A percentile compares a stretch with the other conserved stretches of the same genome.
These are phyloP conservation scores for Botia almorhae DNA, from an alignment of 2,797 vertebrate genomes.

Conservation along the genomic window DNA sequence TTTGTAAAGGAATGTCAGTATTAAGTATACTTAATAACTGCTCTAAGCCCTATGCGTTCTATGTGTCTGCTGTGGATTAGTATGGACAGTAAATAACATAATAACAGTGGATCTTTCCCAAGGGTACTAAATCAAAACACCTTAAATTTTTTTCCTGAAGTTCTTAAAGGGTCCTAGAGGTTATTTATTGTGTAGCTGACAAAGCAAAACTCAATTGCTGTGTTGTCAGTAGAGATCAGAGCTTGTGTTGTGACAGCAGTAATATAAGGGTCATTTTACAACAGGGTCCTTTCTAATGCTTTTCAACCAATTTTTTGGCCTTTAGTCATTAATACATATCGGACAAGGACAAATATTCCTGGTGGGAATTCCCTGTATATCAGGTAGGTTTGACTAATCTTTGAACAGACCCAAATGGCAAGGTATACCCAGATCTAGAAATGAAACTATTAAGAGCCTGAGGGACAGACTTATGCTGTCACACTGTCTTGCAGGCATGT, in stretches of 20 bases:
- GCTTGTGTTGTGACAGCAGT: not conserved
- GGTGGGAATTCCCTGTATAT: not conserved
- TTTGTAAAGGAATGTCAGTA: slow-evolving; percentile 41
- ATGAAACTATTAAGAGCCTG: not conserved
- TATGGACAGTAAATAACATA: slow-evolving; percentile 45
- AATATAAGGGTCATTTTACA: not conserved
- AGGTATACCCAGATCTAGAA: no score
- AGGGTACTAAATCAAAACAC: slow-evolving; percentile 41
- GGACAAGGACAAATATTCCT: not conserved
- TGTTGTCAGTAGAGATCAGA: slow-evolving; percentile 9
- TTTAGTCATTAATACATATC: not conserved
- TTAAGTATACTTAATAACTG: slow-evolving; percentile 46
- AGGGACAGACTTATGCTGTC: slow-evolving; percentile 16
- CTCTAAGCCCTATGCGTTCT: slow-evolving; percentile 34
- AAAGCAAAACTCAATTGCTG: not conserved
- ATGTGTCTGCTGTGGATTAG: slow-evolving; percentile 32
- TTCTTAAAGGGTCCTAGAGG: slow-evolving; percentile 12
- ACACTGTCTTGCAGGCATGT: not conserved
- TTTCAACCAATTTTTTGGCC: not conserved
- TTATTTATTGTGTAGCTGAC: slow-evolving; percentile 6
- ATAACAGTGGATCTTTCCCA: slow-evolving; percentile 31
- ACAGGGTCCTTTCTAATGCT: not conserved
- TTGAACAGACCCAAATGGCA: not conserved
- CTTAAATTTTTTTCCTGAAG: slow-evolving; percentile 17
- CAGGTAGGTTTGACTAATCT: not conserved